phyloP scores from a whole-genome alignment of 2,113 vertebrate species.

The Nesospiza acunhae region DNA sequence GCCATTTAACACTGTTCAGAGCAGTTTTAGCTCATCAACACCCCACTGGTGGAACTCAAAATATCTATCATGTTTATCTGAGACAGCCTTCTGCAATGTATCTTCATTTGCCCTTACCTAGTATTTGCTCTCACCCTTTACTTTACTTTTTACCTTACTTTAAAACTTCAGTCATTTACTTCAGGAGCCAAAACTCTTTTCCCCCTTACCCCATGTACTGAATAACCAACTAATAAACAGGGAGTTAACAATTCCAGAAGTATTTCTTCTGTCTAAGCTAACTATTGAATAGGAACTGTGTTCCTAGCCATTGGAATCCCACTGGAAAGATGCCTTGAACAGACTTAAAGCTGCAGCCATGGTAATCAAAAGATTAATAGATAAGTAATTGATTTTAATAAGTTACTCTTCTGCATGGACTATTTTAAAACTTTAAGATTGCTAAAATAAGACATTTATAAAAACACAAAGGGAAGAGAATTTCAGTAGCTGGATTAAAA shows the following conservation, averaged over 20 bases:
- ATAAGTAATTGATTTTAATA: neutral
- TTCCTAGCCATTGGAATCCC: neutral
- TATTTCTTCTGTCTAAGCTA: neutral
- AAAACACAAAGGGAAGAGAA: neutral
- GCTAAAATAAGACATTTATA: neutral
- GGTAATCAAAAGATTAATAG: neutral
- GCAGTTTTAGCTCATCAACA: neutral
- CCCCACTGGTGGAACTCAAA: neutral
- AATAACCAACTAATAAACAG: neutral
- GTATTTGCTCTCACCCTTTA: neutral
- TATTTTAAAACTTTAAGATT: neutral
- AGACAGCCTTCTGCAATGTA: neutral
- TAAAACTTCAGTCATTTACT: neutral
- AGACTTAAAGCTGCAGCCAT: neutral
- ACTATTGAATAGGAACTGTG: accelerated
- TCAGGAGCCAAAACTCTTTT: neutral
- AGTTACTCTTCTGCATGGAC: neutral
- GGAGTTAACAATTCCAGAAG: neutral
- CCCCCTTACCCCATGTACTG: accelerated
- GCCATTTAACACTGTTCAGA: neutral
- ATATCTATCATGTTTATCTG: neutral
- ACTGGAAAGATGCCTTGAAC: neutral
- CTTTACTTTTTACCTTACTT: neutral
- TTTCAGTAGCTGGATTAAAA: neutral
- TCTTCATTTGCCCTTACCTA: neutral